These are phyloP conservation scores for Protonemura montana DNA, from an alignment of 2,888 invertebrate genomes.

Conservation along the genomic window DNA sequence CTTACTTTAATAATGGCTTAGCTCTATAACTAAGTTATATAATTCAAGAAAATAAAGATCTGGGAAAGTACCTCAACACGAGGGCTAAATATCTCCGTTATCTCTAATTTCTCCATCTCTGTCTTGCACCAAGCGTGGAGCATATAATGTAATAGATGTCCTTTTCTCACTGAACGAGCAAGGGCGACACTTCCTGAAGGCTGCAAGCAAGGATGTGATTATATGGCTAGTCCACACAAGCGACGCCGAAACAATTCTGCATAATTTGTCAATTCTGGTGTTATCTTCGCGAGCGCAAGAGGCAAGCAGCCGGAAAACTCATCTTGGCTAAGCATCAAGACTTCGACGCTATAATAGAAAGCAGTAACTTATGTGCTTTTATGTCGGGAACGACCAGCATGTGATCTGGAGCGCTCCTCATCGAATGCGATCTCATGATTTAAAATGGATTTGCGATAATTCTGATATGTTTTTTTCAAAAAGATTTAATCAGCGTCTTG, in stretches of 20 bases:
- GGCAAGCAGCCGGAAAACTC: not conserved
- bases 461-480: too few species aligned
- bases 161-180: not conserved
- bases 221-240: conserved; percentile 34
- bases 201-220: not conserved
- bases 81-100: conserved; percentile 14
- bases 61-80: conserved; percentile 32
- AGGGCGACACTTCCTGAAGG: not conserved
- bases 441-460: not conserved
- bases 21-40: conserved; percentile 38
- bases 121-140: not conserved
- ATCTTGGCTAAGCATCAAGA: conserved; percentile 22
- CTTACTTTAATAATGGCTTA: conserved; percentile 34
- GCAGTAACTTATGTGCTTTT: not conserved
- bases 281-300: conserved; percentile 18
- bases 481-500: too few species aligned
- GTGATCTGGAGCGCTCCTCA: not conserved
- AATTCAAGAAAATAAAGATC: conserved; percentile 39
- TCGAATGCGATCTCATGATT: not conserved
- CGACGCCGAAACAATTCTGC: conserved; percentile 22
- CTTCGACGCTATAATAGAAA: conserved; percentile 34
- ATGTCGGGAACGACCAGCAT: not conserved
- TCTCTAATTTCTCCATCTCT: conserved; percentile 8
- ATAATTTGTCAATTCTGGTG: conserved; percentile 41
- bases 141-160: not conserved